These are phyloP conservation scores for Agrypnia vestita DNA, from an alignment of 1,140 invertebrate genomes.

Conservation along the genomic window DNA sequence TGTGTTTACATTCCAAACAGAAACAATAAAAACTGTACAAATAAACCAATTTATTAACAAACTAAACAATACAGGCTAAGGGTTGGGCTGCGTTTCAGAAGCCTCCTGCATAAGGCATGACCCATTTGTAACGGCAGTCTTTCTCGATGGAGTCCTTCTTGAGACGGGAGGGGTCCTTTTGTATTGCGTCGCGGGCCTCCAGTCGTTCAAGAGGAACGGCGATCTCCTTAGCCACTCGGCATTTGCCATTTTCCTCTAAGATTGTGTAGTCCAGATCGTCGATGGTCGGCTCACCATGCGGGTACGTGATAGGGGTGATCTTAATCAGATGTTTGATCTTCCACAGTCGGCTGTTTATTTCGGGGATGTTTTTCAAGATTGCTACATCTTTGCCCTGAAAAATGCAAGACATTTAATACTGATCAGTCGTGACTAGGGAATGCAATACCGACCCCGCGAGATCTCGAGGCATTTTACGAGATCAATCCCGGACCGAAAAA, in stretches of 20 bases:
- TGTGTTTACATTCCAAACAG: too few species aligned
- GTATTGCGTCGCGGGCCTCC: constrained; percentile 75
- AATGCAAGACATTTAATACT: too few species aligned
- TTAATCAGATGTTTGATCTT: constrained; percentile 90
- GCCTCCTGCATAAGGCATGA: constrained; percentile 71
- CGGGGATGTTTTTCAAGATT: constrained; percentile 90
- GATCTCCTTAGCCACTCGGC: constrained; percentile 79
- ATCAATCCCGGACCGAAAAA: too few species aligned
- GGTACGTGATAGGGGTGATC: constrained; percentile 87
- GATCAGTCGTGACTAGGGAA: too few species aligned
- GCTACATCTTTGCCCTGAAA: constrained; percentile 72
- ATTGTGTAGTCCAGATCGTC: constrained; percentile 79
- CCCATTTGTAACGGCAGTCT: constrained; percentile 81
- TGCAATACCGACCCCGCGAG: too few species aligned
- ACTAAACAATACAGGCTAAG: too few species aligned
- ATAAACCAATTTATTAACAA: too few species aligned
- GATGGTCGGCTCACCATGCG: constrained; percentile 85
- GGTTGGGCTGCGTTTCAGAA: constrained; percentile 53
- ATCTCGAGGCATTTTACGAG: too few species aligned
- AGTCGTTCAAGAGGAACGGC: constrained; percentile 71
- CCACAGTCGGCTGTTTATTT: constrained; percentile 84
- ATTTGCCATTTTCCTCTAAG: constrained; percentile 86
- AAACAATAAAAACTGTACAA: too few species aligned
- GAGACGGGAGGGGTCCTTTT: constrained; percentile 76
- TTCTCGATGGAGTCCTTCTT: constrained; percentile 79